phyloP scores from a whole-genome alignment of 2,888 invertebrate genomes.

The Polydesmus complanatus region DNA sequence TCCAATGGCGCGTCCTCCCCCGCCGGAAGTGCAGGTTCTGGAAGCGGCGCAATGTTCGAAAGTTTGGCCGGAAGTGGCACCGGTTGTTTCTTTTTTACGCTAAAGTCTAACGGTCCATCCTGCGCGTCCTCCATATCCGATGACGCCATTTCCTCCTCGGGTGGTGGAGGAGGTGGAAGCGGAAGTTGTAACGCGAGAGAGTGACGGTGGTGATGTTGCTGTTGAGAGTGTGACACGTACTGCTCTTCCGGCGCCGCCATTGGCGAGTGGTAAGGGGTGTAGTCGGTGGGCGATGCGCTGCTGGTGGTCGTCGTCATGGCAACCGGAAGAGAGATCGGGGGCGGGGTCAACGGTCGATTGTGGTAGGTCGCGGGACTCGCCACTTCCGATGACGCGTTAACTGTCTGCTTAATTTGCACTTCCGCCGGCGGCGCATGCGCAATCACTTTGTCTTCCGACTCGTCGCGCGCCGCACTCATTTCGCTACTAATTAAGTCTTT shows the following conservation, averaged over 20 bases:
- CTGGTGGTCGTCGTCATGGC: no score
- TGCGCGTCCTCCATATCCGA: slow-evolving; percentile 5
- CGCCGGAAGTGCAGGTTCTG: slow-evolving; percentile 33
- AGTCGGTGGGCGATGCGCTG: no score
- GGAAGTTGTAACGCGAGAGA: background rate
- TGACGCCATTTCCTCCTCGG: background rate
- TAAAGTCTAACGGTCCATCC: slow-evolving; percentile 48
- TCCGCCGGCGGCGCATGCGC: background rate
- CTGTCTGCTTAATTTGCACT: no score
- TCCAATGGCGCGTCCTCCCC: slow-evolving; percentile 55
- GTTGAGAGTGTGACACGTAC: no score
- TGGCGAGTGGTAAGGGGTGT: no score
- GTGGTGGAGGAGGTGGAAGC: background rate
- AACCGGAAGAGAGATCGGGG: no score
- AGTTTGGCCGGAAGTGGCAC: background rate
- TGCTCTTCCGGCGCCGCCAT: no score
- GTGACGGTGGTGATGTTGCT: background rate
- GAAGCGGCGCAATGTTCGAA: slow-evolving; percentile 23
- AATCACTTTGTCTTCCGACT: slow-evolving; percentile 10
- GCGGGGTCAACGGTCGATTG: no score
- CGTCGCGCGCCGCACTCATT: slow-evolving; percentile 5
- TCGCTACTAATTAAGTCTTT: slow-evolving; percentile 1
- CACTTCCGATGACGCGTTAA: no score
- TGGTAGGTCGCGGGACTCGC: no score
- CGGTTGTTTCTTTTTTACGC: slow-evolving; percentile 45